phyloP scores from a whole-genome alignment of 2,888 invertebrate genomes.

The Dastarcus helophoroides region DNA sequence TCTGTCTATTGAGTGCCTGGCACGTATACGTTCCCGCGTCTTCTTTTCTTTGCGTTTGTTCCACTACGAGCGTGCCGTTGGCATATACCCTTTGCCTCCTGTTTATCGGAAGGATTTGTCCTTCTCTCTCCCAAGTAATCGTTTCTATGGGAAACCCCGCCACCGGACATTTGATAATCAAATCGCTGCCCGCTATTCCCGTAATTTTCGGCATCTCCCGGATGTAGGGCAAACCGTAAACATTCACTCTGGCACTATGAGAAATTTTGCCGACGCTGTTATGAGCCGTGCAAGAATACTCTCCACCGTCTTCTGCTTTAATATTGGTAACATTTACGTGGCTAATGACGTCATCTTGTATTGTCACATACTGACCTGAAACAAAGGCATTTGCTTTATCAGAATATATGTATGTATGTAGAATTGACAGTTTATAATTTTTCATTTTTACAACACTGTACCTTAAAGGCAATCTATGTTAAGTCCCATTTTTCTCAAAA shows the following conservation, averaged over 20 bases:
- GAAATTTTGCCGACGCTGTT: conserved; percentile 71
- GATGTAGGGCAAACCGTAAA: conserved; percentile 78
- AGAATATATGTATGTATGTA: no score
- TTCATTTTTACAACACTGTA: no score
- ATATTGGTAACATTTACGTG: conserved; percentile 83
- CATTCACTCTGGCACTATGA: conserved; percentile 77
- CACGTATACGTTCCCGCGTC: conserved; percentile 88
- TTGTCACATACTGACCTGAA: conserved; percentile 82
- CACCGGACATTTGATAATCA: conserved; percentile 79
- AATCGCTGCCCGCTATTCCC: conserved; percentile 72
- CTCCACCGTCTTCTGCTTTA: conserved; percentile 26
- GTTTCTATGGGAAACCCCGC: conserved; percentile 82
- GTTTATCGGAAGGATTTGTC: conserved; percentile 75
- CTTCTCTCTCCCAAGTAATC: conserved; percentile 85
- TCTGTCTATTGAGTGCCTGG: conserved; percentile 74
- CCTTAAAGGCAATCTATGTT: no score
- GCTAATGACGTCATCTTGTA: conserved; percentile 86
- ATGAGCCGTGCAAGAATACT: conserved; percentile 75
- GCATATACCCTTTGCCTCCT: conserved; percentile 75
- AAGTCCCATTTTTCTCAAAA: no score
- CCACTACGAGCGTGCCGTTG: conserved; percentile 78
- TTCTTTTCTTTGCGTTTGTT: conserved; percentile 71
- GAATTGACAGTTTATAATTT: no score
- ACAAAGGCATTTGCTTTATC: no score
- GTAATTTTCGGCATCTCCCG: conserved; percentile 81